phyloP scores from a whole-genome alignment of 2,888 invertebrate genomes.

The Panopea generosa region DNA sequence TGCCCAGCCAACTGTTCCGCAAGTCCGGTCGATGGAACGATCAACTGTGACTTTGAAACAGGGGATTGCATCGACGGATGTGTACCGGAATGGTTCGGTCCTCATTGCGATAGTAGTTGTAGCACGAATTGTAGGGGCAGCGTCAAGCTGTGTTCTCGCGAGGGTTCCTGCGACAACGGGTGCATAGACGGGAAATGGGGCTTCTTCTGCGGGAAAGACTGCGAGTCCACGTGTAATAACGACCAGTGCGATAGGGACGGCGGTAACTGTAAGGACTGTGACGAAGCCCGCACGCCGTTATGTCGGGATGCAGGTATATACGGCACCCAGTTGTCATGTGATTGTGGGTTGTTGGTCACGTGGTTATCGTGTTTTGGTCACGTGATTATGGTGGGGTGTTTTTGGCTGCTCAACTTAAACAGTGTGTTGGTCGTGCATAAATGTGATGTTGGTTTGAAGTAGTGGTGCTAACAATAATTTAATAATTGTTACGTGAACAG shows the following conservation, averaged over 20 bases:
- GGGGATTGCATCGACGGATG: conserved; percentile 43
- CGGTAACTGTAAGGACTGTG: conserved; percentile 35
- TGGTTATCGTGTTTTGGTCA: too few species aligned
- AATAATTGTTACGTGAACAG: too few species aligned
- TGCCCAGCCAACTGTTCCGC: conserved; percentile 36
- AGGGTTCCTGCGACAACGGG: conserved; percentile 27
- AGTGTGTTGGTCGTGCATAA: too few species aligned
- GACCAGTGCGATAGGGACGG: conserved; percentile 23
- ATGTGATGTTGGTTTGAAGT: too few species aligned
- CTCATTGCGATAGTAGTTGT: conserved; percentile 31
- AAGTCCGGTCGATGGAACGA: background rate
- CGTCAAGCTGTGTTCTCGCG: conserved; percentile 10
- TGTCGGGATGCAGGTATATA: conserved; percentile 49
- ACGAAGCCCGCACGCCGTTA: background rate
- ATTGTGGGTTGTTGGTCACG: too few species aligned
- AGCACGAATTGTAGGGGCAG: conserved; percentile 23
- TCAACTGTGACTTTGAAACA: conserved; percentile 18
- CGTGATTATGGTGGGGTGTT: too few species aligned
- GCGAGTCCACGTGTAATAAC: conserved; percentile 32
- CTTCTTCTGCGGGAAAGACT: conserved; percentile 19
- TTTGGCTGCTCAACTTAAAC: too few species aligned
- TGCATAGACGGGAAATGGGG: conserved; percentile 26
- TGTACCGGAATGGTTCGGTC: conserved; percentile 15
- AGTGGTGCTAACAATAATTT: too few species aligned
- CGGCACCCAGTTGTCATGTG: background rate